Evolutionary conservation across 2,888 invertebrate species (phyloP), one percentile per base, ranked within the genome.

Genomic region (Nomada ferruginata): DNA sequence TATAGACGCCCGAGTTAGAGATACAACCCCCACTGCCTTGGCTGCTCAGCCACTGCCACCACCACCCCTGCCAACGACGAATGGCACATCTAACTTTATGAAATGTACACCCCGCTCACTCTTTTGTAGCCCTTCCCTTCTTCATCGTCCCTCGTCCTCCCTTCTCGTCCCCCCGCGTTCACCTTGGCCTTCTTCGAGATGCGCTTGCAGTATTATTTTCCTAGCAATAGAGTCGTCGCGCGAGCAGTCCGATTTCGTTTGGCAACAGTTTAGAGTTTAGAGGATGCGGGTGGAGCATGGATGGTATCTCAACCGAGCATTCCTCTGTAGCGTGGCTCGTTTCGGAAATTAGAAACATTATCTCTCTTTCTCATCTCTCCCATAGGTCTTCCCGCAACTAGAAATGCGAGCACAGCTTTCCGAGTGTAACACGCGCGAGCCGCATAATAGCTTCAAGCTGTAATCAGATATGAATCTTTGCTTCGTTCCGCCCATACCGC

Each of bases 1-100:
- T 88, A 90, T 90, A 90, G 90, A 84, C 89, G 86, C 85, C 85
- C 90, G 85, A 90, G 90, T 89, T 88, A 83, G 90, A 89, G 89
- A 90, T 89, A 89, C 90, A 90, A 83, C 85, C 87, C 84, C 87
- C 81, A 63, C 81, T 80, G 76, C 77, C 36, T 73, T 76, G 53
- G 61, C 68, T 66, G 69, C 2, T 26, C 26, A 76, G 71, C 84
- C 77, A 52, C 68, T 73, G 73, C 85, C 80, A 78, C 77, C 63
- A 26, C 76, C 81, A 75, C 73, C 82, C 79, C 70, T 79, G 76
- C 81, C 87, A 89, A 87, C 88, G 89, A 89, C 89, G 87, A 89
- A 85, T 88, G 87, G 87, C 89, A 83, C 87, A 86, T 90, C 89
- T 88, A 89, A 90, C 89, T 90, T 90, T 89, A 88, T 87, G 89